Conservation (phyloP, 2,797 vertebrate species). For the Myotis planiceps region DNA sequence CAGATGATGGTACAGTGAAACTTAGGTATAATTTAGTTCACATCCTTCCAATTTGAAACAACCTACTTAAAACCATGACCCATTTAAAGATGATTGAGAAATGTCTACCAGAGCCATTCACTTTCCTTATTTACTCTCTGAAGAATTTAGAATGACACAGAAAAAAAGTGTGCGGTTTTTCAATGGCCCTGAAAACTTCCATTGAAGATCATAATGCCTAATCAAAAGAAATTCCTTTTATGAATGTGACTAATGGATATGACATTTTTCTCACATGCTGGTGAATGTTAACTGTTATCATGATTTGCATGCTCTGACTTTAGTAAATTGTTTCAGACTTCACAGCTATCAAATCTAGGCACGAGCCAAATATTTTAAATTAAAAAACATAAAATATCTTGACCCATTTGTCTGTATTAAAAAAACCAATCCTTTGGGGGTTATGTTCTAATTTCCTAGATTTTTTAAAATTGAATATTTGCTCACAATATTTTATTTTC, state of each 20-base stretch:
- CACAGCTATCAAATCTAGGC: not conserved
- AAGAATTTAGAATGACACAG: conserved; percentile 72
- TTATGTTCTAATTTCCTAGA: not conserved
- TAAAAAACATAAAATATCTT: not conserved
- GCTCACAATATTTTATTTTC: not conserved
- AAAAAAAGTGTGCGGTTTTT: conserved; percentile 59
- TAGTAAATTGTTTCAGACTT: not conserved
- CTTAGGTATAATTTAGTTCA: conserved; percentile 72
- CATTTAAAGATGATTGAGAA: conserved; percentile 80
- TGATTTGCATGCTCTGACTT: not conserved
- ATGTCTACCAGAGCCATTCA: conserved; percentile 65
- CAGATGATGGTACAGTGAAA: conserved; percentile 41
- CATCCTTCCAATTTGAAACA: conserved; percentile 56
- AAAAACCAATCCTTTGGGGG: not conserved
- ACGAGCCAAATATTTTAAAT: not conserved
- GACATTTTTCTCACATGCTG: not conserved
- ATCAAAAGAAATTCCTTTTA: conserved; percentile 35
- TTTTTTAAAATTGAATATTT: not conserved
- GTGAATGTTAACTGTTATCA: not conserved
- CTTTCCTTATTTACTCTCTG: conserved; percentile 62
- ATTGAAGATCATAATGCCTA: conserved; percentile 54
- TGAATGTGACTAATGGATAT: not conserved
- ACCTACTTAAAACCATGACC: conserved; percentile 81
- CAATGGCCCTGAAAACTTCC: conserved; percentile 66
- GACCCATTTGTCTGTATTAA: not conserved